These are phyloP conservation scores for Gallirallus australis DNA, from an alignment of 2,797 vertebrate species.

Conservation along the genomic window DNA sequence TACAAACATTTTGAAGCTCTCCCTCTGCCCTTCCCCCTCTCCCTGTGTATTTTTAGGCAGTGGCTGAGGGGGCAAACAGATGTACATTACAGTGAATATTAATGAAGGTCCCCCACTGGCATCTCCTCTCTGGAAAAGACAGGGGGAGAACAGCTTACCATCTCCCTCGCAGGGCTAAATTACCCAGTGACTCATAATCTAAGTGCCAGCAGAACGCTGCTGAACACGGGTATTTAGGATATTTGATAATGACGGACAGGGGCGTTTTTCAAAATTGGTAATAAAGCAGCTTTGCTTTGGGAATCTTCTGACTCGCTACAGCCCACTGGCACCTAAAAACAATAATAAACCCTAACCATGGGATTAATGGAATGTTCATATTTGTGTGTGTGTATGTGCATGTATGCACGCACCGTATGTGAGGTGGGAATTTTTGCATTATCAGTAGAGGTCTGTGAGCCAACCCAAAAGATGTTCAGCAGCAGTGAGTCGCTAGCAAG, in stretches of 20 bases:
- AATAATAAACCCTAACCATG: background rate
- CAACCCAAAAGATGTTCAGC: background rate
- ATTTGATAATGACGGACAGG: conserved; percentile 53
- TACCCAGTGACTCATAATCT: conserved; percentile 61
- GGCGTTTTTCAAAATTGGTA: conserved; percentile 14
- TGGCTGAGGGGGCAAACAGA: conserved; percentile 68
- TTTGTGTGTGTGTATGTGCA: background rate
- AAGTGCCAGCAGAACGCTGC: conserved; percentile 28
- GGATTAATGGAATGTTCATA: background rate
- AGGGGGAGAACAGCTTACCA: conserved; percentile 14
- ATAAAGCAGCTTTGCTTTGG: conserved; percentile 22
- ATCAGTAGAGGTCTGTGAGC: background rate
- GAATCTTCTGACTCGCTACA: background rate
- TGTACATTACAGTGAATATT: conserved; percentile 75
- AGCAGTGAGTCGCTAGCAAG: background rate
- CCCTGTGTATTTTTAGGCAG: conserved; percentile 30
- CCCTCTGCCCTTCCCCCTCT: conserved; percentile 48
- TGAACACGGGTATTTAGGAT: conserved; percentile 20
- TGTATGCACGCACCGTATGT: too few species aligned
- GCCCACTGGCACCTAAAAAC: background rate
- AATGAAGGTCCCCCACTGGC: conserved; percentile 74
- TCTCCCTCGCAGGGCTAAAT: conserved; percentile 42
- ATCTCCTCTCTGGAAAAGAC: conserved; percentile 57
- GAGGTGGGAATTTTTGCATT: background rate
- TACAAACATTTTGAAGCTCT: conserved; percentile 8